Evolutionary conservation across 2,113 vertebrate species (phyloP).

Genomic region (Malaclemys terrapin): DNA sequence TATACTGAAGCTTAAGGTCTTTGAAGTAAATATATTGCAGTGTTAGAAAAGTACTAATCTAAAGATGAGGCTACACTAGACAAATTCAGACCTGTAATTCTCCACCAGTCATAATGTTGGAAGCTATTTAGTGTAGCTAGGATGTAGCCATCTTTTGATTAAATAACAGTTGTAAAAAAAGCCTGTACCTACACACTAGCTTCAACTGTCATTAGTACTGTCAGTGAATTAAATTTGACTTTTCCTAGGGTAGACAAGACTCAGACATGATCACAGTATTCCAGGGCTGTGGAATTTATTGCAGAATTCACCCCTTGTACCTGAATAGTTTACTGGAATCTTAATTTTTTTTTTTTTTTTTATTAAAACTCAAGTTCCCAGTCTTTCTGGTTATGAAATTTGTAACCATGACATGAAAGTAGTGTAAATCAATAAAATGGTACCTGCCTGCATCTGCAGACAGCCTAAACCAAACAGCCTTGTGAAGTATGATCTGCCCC

Average conservation of each 20-base stretch:
- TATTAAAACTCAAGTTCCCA: not conserved
- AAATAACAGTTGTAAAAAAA: not conserved
- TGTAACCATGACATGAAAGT: not conserved
- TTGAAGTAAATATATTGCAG: constrained; percentile 22
- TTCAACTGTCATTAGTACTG: not conserved
- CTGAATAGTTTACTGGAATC: not conserved
- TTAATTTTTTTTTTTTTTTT: not conserved
- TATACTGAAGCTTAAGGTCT: constrained; percentile 1
- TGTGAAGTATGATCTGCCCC: not conserved
- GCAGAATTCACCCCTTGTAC: not conserved
- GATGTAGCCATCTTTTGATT: not conserved
- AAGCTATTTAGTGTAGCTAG: not conserved
- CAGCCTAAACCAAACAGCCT: not conserved
- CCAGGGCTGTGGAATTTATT: not conserved
- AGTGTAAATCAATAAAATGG: not conserved
- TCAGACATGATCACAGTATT: not conserved
- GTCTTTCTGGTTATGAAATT: not conserved
- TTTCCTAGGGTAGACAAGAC: not conserved
- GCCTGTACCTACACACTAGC: not conserved
- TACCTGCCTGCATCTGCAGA: not conserved
- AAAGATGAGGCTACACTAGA: not conserved
- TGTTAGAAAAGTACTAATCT: not conserved
- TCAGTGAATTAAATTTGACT: not conserved
- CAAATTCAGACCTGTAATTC: not conserved
- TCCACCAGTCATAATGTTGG: not conserved